A percentile compares a stretch with the other conserved stretches of the same genome.
Evolutionary conservation across 2,797 vertebrate genomes (phyloP).

Genomic region (Peromyscus nudipes): DNA sequence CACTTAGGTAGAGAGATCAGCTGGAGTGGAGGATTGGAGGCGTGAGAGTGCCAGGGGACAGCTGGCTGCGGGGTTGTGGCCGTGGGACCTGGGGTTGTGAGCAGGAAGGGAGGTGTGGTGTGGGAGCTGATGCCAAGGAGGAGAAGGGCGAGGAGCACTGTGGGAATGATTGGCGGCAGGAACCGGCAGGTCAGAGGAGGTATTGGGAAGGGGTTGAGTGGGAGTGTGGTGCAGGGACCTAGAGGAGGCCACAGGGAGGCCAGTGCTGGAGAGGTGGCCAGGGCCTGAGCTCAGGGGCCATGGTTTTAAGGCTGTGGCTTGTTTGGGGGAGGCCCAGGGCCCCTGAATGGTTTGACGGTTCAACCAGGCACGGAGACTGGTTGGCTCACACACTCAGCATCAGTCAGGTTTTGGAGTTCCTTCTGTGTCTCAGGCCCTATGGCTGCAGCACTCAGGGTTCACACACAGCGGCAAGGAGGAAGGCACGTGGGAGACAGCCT

Average conservation of each 20-base stretch:
- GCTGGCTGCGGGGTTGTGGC: background rate
- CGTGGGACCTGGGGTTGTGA: background rate
- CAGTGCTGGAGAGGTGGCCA: background rate
- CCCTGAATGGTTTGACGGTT: background rate
- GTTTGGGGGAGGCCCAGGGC: background rate
- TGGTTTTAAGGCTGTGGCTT: background rate
- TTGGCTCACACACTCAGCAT: background rate
- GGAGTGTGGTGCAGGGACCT: background rate
- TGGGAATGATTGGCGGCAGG: background rate
- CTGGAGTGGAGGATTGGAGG: background rate
- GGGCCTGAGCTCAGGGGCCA: background rate
- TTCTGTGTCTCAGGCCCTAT: background rate
- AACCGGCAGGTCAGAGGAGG: background rate
- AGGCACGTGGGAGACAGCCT: background rate
- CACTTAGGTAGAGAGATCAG: background rate
- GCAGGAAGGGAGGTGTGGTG: background rate
- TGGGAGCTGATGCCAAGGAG: background rate
- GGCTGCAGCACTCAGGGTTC: background rate
- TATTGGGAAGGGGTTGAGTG: background rate
- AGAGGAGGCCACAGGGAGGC: background rate
- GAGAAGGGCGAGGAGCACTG: background rate
- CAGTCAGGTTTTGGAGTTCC: background rate
- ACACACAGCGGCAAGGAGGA: background rate
- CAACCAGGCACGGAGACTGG: background rate
- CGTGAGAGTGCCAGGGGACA: too few species aligned